phyloP scores from a whole-genome alignment of 2,113 vertebrate genomes.

The Scytalopus superciliaris region DNA sequence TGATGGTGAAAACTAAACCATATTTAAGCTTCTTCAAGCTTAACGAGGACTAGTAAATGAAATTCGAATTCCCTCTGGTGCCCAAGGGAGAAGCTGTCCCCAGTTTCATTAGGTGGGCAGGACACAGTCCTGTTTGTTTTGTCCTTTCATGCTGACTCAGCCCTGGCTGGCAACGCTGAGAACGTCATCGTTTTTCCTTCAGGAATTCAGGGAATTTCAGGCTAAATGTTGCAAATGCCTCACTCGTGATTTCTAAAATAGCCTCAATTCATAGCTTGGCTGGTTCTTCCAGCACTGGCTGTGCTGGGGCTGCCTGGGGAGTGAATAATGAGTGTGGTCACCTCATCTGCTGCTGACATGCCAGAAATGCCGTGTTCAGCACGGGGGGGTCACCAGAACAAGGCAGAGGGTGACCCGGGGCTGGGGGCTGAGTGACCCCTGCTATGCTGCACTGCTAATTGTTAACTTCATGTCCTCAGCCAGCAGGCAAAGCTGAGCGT shows the following conservation, averaged over 20 bases:
- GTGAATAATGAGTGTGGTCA: neutral
- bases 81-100: neutral
- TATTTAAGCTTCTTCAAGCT: neutral
- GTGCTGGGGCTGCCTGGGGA: neutral
- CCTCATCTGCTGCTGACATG: neutral
- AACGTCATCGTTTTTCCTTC: neutral
- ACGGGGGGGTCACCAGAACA: neutral
- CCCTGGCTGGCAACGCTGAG: neutral
- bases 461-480: neutral
- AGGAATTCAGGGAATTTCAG: constrained; percentile 30
- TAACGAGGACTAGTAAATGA: neutral
- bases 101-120: neutral
- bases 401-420: neutral
- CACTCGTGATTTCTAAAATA: neutral
- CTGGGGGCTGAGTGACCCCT: neutral
- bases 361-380: neutral
- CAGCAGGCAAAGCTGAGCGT: neutral
- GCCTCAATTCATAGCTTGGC: neutral
- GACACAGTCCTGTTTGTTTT: neutral
- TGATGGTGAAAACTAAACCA: neutral
- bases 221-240: neutral
- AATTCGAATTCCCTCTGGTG: neutral
- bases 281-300: neutral
- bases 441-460: neutral
- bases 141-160: neutral